Percentiles rank a stretch among this genome's conserved stretches.
These are phyloP conservation scores for Diogma glabrata DNA, from an alignment of 2,888 invertebrate genomes.

Conservation along the genomic window DNA sequence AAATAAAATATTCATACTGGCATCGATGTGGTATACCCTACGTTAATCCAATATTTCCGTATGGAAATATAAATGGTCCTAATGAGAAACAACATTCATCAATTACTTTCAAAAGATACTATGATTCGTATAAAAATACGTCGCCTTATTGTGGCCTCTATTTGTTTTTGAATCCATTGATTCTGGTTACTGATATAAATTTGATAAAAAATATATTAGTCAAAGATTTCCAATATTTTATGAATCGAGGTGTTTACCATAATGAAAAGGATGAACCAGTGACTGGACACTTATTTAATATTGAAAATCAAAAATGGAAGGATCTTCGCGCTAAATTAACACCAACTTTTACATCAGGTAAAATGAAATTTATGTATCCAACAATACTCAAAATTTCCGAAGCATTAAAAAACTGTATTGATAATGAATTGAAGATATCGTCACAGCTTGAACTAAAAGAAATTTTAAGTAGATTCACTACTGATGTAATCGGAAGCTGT, in stretches of 20 bases:
- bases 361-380: conserved; percentile 38
- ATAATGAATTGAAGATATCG: conserved; percentile 20
- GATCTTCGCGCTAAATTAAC: conserved; percentile 35
- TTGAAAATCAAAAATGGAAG: conserved; percentile 38
- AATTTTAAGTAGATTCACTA: conserved; percentile 35
- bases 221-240: conserved; percentile 32
- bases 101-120: not conserved
- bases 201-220: conserved; percentile 28
- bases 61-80: conserved; percentile 13
- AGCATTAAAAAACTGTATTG: conserved; percentile 18
- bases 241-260: conserved; percentile 27
- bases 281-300: conserved; percentile 26
- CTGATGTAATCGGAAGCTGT: conserved; percentile 39
- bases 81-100: not conserved
- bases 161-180: not conserved
- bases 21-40: conserved; percentile 14
- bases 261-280: conserved; percentile 31
- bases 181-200: conserved; percentile 19
- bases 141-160: not conserved
- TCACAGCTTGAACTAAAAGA: conserved; percentile 35
- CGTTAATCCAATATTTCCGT: conserved; percentile 16
- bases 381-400: conserved; percentile 27
- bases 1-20: no score
- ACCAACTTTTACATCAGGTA: conserved; percentile 39
- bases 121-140: not conserved